Evolutionary conservation across 2,113 vertebrate genomes (phyloP), one percentile per base, ranked within the genome.

Genomic region (Brienomyrus longianalis): DNA sequence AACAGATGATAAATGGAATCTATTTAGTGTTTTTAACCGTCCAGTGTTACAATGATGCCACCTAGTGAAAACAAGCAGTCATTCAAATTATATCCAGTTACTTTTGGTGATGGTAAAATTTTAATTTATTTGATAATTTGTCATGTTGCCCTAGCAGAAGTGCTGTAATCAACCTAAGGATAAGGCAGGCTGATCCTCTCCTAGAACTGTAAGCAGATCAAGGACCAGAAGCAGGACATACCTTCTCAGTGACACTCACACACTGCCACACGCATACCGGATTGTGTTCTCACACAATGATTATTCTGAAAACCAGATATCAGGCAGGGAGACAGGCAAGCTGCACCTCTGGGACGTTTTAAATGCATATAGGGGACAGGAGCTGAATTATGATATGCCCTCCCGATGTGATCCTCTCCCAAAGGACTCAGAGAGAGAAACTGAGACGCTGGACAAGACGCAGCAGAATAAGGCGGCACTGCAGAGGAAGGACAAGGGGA

Each of bases 371-470:
- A 17, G 45, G 15, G 39, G 19, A 27, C 3, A 50, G 19, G 19
- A 39, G 56, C 59, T 80, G 74, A 80, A 80, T 70, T 23, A 48
- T 45, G 27, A 52, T 43, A 4, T 50, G 27, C 83, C 19, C n/a
- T 80, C 23, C 1, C 52, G 52, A 88, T 91, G 93, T 88, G 83
- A 88, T 89, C 89, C 91, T 85, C 90, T 91, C 15, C 92, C 92
- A 27, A 23, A 97, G 97, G 94, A 95, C 43, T 62, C 93, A 9
- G 94, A 96, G 84, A 91, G 93, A 92, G 94, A 93, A 92, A 94
- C 85, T 93, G 48, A 87, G 27, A 56, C 35, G n/a, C 48, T 91
- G 83, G 89, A 94, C 70, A 94, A 95, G 88, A 93, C 92, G 23
- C 93, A 85, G 83, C 91, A 95, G 47, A 94, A 95, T 89, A 93